A percentile compares a stretch with the other conserved stretches of the same genome.
Conservation (phyloP, 2,797 vertebrate species). For the Alca torda region DNA sequence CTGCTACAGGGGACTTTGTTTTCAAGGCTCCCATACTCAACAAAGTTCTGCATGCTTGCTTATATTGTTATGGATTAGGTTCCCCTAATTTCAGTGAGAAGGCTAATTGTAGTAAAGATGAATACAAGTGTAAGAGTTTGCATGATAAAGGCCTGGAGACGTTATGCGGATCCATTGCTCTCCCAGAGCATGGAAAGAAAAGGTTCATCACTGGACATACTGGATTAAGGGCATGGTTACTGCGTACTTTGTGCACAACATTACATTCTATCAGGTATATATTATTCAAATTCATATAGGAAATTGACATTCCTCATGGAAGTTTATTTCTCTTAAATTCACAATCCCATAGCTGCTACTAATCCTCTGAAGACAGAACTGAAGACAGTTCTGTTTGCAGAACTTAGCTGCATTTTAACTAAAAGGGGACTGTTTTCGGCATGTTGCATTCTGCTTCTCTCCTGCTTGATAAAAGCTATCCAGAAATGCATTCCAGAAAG, state of each 20-base stretch:
- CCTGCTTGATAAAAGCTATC: background rate
- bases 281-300: background rate
- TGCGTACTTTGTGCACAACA: background rate
- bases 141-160: background rate
- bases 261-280: background rate
- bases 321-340: background rate
- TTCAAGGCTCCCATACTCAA: background rate
- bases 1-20: background rate
- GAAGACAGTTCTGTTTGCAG: background rate
- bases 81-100: background rate
- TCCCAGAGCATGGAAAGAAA: background rate
- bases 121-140: background rate
- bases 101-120: background rate
- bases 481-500: constrained; percentile 33
- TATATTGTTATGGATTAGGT: background rate
- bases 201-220: background rate
- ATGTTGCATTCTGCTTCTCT: background rate
- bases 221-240: background rate
- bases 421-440: background rate
- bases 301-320: background rate
- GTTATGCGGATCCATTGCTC: background rate
- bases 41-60: background rate
- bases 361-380: background rate
- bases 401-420: background rate
- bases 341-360: background rate